Base-by-base conservation (phyloP, 2,888 invertebrate genomes). In the Chloroclystis v-ata region DNA sequence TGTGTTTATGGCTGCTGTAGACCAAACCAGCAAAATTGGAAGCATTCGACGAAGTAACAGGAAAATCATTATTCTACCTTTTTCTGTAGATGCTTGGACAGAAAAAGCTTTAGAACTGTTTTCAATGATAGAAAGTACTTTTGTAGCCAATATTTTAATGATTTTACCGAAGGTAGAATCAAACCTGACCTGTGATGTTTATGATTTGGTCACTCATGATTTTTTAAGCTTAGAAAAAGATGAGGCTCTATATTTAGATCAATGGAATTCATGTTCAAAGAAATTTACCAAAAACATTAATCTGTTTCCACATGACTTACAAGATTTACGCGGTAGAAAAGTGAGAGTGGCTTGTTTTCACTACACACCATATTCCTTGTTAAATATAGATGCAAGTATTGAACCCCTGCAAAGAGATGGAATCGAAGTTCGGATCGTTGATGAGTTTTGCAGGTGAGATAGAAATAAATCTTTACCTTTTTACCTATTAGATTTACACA, bases 281-380 rank as follows among this genome's bases (percentile, higher is more conserved):
- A 55, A 57, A 5, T 88, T 89, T 63, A 57, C 65, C 44, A 61
- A 60, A 2, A 64, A 72, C 42, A 61, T 50, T 2, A 71, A 83
- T 64, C 60, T 89, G 25, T 89, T 89, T 68, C 89, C 89, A 4
- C 81, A 89, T 56, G 79, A 89, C 53, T 68, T 89, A 56, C 58
- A 57, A 0, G 76, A 90, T 57, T 67, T 89, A 46, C 51, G 78
- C 30, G 89, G 89, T 0, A 89, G 83, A 70, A 61, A 57, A 0
- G 58, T 91, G 4, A 88, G 73, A 63, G 78, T 90, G 16, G 89
- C 90, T 7, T 84, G 88, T 46, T 91, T 92, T 64, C 85, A 82
- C 26, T 92, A 92, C 60, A 89, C 89, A 59, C 92, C 92, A 0
- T 92, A 91, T 60, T 78, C 78, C n/a, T 72, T 91, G 41, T 61